Conservation (phyloP, 2,888 invertebrate species). For the Pollenia griseotomentosa region DNA sequence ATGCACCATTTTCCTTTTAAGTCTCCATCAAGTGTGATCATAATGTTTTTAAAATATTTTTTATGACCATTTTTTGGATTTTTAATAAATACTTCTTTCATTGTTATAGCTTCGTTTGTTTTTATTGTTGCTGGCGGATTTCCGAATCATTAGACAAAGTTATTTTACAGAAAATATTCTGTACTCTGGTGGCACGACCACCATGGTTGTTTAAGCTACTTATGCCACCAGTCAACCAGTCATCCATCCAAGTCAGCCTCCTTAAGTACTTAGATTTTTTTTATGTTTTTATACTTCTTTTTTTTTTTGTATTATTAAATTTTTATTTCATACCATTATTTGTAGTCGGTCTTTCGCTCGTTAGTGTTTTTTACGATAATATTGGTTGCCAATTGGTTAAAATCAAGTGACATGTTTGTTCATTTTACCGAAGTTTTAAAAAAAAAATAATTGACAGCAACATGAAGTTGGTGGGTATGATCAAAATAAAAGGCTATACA, state of each 20-base stretch:
- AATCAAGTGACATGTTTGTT: conserved; percentile 57
- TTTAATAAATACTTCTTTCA: conserved; percentile 44
- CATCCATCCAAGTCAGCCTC: conserved; percentile 75
- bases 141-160: conserved; percentile 84
- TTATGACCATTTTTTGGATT: conserved; percentile 40
- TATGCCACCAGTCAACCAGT: conserved; percentile 77
- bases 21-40: neutral
- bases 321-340: conserved; percentile 20
- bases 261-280: conserved; percentile 64
- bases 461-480: conserved; percentile 5
- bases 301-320: conserved; percentile 24
- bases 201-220: conserved; percentile 81
- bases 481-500: neutral
- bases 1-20: conserved; percentile 12
- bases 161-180: conserved; percentile 74
- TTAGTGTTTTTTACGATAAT: conserved; percentile 26
- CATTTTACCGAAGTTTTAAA: conserved; percentile 38
- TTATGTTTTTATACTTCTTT: conserved; percentile 12
- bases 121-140: conserved; percentile 83
- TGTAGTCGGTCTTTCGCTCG: neutral
- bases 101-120: conserved; percentile 42
- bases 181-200: conserved; percentile 77
- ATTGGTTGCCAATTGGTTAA: conserved; percentile 39
- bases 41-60: conserved; percentile 5
- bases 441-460: conserved; percentile 14